Evolutionary conservation across 2,113 vertebrate species (phyloP), one percentile per base, ranked within the genome.

Genomic region (Ageneiosus marmoratus): DNA sequence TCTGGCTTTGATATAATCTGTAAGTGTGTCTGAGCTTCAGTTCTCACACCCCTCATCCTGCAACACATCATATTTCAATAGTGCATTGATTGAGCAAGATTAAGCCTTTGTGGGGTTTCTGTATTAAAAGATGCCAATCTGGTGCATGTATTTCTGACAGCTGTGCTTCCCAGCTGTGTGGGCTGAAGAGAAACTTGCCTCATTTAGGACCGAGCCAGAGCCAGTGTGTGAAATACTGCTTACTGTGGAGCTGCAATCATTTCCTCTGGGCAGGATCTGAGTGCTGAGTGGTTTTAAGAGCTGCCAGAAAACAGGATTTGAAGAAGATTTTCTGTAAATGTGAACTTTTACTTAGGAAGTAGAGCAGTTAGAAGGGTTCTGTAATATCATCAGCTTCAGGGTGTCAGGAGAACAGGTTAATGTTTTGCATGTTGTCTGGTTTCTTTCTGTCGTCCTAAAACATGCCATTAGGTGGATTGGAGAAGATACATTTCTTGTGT

Each of bases 111-210:
- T 85, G 83, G 83, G 82, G 79, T 87, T 73, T 89, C 65, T 62
- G 89, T 89, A 92, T 92, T 89, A 93, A 92, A 87, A 92, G 91
- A 91, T 91, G 90, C 89, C 91, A 93, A 93, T 93, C 92, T 91
- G 44, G 83, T 79, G 83, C 58, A 74, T 70, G 85, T 53, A 86
- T 90, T 90, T 86, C 69, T 90, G 83, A 89, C 88, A 90, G 88
- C 88, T 89, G 88, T 86, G 89, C 88, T 89, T 87, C 87, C 87
- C 89, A 86, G 88, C 83, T 87, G 87, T 89, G 86, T 91, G 88
- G 87, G 55, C 75, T 83, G 85, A 83, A 56, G 86, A 80, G 60
- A 70, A 87, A 83, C 81, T 81, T 32, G 76, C 80, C 34, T 74
- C 76, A 85, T 87, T 84, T 77, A 80, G 56, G 77, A 62, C 79